Conservation (phyloP, 2,888 invertebrate species). For the Stenotaenia linearis region DNA sequence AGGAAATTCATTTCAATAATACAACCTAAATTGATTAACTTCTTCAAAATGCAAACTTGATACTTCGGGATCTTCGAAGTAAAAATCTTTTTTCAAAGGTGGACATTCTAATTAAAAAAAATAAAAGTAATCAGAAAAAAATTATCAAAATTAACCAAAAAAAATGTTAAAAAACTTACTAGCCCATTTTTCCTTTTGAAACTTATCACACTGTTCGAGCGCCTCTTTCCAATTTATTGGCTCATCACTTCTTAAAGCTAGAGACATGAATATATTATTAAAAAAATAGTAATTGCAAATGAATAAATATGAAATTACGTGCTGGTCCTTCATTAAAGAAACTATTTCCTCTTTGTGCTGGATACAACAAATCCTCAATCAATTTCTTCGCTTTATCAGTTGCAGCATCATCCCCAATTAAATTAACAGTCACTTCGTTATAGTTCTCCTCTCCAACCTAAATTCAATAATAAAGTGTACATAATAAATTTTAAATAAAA, state of each 20-base stretch:
- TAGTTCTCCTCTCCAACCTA: conserved; percentile 40
- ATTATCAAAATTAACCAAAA: neutral
- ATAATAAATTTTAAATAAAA: neutral
- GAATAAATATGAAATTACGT: neutral
- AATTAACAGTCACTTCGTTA: conserved; percentile 48
- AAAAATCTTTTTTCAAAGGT: conserved; percentile 71
- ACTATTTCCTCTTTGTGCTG: neutral
- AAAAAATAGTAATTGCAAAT: no score
- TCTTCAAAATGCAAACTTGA: conserved; percentile 59
- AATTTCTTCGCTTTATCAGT: conserved; percentile 50
- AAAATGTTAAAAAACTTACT: conserved; percentile 39
- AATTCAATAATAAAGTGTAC: neutral
- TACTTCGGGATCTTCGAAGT: conserved; percentile 68
- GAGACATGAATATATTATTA: no score
- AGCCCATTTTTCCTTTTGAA: conserved; percentile 58
- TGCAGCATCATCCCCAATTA: conserved; percentile 53
- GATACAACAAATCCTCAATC: conserved; percentile 41
- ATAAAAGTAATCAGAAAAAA: neutral
- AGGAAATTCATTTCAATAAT: neutral
- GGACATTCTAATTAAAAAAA: conserved; percentile 51
- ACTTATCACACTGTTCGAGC: conserved; percentile 43
- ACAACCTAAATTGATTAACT: conserved; percentile 58
- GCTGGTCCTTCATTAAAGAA: neutral
- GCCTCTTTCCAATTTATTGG: conserved; percentile 46
- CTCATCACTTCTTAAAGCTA: no score